Percentiles rank a stretch among this genome's conserved stretches.
Conservation (phyloP, 2,797 vertebrate species). For the Pteropus rufus region DNA sequence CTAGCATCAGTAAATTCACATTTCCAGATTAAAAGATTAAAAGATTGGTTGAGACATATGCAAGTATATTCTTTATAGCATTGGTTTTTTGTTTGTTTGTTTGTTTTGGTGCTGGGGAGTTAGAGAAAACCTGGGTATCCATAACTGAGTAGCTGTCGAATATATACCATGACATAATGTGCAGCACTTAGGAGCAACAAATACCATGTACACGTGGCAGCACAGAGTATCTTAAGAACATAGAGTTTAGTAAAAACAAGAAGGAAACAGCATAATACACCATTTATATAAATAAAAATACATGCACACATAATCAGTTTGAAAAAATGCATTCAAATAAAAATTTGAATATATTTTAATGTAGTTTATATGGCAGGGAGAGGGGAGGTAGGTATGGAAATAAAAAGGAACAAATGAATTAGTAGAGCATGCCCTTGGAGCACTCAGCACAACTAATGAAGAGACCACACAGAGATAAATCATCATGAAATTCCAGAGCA, state of each 20-base stretch:
- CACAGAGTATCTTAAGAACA: not conserved
- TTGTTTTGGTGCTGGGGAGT: not conserved
- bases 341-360: not conserved
- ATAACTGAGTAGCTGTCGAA: not conserved
- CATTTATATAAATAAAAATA: not conserved
- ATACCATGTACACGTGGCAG: not conserved
- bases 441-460: not conserved
- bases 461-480: not conserved
- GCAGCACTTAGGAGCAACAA: not conserved
- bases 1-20: not conserved
- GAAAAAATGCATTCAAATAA: not conserved
- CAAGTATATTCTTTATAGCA: not conserved
- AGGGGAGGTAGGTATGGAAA: not conserved
- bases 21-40: not conserved
- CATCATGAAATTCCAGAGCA: conserved; percentile 10
- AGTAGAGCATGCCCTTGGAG: not conserved
- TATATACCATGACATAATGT: not conserved
- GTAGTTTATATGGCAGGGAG: not conserved
- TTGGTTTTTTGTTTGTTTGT: not conserved
- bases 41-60: not conserved
- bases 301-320: not conserved
- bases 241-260: not conserved
- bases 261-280: not conserved
- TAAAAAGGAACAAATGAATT: not conserved
- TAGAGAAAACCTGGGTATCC: not conserved